Evolutionary conservation across 2,113 vertebrate genomes (phyloP), one percentile per base, ranked within the genome.

Genomic region (Thamnophis sirtalis): DNA sequence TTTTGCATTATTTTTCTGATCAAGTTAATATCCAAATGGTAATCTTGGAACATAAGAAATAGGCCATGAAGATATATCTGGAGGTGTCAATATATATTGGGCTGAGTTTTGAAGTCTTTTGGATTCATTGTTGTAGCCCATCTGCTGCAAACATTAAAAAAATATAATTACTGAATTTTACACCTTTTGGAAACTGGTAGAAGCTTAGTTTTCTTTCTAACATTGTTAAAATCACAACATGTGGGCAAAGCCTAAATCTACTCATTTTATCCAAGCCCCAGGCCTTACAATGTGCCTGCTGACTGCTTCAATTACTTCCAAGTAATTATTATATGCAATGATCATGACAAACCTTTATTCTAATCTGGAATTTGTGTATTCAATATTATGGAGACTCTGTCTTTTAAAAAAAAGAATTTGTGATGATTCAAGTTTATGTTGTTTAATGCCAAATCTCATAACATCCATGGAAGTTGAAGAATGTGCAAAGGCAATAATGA

Each of bases 21-120:
- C 93, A 93, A 21, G 93, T 96, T 97, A 97, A 94, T 93, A 96
- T 97, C 96, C 95, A 97, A 96, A 97, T 93, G 93, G 96, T 97
- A 96, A 97, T 95, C 95, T 96, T 96, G 96, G 96, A 97, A 97
- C 95, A 96, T 96, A 97, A 95, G 93, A 95, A 97, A 96, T 92
- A 96, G 80, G 68, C 93, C 93, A 95, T 97, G 97, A 96, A 95
- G 91, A 54, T 93, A 9, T 19, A 28, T 9, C 7, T 63, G 58
- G n/a, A 43, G 10, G 33, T 56, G 21, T 38, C 9, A 24, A 21
- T 55, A 38, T 80, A 50, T 3, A 96, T 94, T 96, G 33, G 51
- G 50, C 19, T 15, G 68, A 96, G 93, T 92, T 95, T 94, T 73
- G 92, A 58, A 93, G 90, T 96, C 94, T 97, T 96, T 95, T 95